Evolutionary conservation across 1,140 invertebrate genomes (phyloP), one percentile per base, ranked within the genome.

Genomic region (Drosophila chauvacae): DNA sequence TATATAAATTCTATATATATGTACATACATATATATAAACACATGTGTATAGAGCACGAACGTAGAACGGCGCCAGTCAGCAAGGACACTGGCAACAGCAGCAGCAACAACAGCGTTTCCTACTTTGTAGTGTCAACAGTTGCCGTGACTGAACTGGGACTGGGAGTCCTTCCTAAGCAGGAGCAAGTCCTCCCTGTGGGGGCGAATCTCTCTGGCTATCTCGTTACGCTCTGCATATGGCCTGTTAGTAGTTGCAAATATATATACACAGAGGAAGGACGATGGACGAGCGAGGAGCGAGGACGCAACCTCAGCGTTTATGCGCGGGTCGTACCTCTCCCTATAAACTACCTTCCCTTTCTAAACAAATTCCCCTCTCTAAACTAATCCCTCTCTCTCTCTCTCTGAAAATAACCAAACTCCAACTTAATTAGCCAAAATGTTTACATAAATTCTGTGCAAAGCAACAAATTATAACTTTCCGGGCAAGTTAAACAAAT

Each of bases 61-160:
- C 23, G 41, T n/a, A 13, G 13, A 55, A 55, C 76, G 39, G 73
- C 81, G 58, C 63, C 61, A 76, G 66, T 59, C 53, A 56, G 53
- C 53, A 84, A 80, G 65, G 72, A 77, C 77, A 74, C 39, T 70
- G 72, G 47, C 66, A 69, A 59, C 61, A 28, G 48, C 66, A 68
- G 56, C 61, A 28, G 44, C 59, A 83, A 66, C 72, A 84, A 75
- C 62, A 72, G 58, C 59, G 58, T 41, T 57, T 60, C 76, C 84
- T 80, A 80, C 84, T 87, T 80, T 88, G 64, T 74, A 71, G 80
- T 88, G 84, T 87, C 84, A 87, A 87, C 83, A 88, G 80, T 88
- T 77, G 80, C 80, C 80, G 66, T 62, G 65, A 78, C 63, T 64
- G 48, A 57, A 41, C 20, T 45, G 45, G 45, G 16, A 16, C 6